Conservation (phyloP, 2,113 vertebrate genomes). For the Zosterops japonicus region DNA sequence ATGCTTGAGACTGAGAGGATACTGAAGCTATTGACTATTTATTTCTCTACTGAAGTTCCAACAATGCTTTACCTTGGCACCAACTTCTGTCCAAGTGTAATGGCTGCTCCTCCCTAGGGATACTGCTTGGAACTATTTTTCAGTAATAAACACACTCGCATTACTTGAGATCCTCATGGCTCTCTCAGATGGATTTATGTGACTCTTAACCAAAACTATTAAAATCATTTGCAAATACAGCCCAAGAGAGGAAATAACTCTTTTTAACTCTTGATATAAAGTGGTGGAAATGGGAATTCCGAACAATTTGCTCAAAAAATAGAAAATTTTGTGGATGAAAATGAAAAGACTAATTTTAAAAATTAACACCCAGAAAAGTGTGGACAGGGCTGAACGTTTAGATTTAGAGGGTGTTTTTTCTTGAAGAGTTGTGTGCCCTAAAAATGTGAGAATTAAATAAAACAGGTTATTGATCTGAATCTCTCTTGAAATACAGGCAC, state of each 20-base stretch:
- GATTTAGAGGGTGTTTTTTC: not conserved
- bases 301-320: not conserved
- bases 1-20: not conserved
- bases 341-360: not conserved
- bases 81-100: not conserved
- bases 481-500: slow-evolving; percentile 11
- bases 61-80: not conserved
- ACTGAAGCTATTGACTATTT: not conserved
- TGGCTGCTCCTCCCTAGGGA: not conserved
- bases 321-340: not conserved
- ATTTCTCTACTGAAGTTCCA: not conserved
- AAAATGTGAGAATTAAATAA: not conserved
- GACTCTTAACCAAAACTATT: not conserved
- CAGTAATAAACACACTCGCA: accelerated
- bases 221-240: not conserved
- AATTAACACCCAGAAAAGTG: not conserved
- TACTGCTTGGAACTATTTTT: not conserved
- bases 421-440: not conserved
- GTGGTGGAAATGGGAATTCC: not conserved
- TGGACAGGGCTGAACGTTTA: not conserved
- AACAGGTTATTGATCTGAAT: slow-evolving; percentile 43
- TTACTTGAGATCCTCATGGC: not conserved
- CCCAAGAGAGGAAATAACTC: not conserved
- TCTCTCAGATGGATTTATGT: not conserved
- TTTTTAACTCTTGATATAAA: not conserved